Evolutionary conservation across 1,140 invertebrate genomes (phyloP), one percentile per base, ranked within the genome.

Genomic region (Drosophila fuyamai): DNA sequence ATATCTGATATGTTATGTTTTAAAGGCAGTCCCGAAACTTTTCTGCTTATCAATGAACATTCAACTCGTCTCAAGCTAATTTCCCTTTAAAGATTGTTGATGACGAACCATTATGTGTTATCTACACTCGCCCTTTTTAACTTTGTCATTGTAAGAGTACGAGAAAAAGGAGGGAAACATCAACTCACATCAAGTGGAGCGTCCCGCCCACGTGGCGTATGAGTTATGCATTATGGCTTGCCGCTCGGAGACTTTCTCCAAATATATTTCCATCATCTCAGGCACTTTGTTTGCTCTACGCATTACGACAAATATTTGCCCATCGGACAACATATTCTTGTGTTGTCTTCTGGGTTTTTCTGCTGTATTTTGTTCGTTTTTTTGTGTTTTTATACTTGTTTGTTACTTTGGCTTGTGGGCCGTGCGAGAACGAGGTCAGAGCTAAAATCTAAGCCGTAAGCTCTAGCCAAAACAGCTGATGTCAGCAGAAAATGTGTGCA

Each of bases 241-340:
- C 36, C 51, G 61, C 43, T 60, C 14, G 65, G 67, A 48, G 51
- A 48, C 63, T 68, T 46, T 76, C 41, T 38, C 67, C 65, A 71
- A 71, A 71, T 71, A 71, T 71, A 71, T 71, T 71, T 55, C 53
- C 66, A 71, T 58, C 67, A 71, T 71, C 65, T 41, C 36, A 32
- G 51, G 65, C 65, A 71, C 63, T 67, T 40, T 76, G 62, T 76
- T 76, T 76, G 56, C 57, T 35, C 32, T 61, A 77, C 74, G 73
- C 63, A 77, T 76, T 77, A 76, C 56, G 51, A 59, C 75, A 77
- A 77, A 77, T 77, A 77, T 77, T 77, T 77, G 75, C 56, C 56
- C 74, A 70, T 70, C 66, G 74, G 74, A 77, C 74, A 77, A 76
- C 74, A 76, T 77, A 77, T 77, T 77, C 56, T 46, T 76, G 35